Base-by-base conservation (phyloP, 2,888 invertebrate genomes). In the Erpobdella octoculata region DNA sequence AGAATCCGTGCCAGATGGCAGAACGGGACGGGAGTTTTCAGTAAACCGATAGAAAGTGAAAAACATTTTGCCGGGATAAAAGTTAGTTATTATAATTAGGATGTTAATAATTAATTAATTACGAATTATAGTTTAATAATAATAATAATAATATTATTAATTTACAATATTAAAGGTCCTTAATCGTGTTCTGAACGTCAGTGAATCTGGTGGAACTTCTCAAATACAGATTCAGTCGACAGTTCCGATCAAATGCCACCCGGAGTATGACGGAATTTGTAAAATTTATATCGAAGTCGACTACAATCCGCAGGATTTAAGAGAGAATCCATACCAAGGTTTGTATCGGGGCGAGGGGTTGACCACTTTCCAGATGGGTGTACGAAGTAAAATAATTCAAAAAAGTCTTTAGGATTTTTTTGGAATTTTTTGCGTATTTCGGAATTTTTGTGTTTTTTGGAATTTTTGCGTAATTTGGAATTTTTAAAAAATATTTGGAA, bases 31-130 rank as follows among this genome's bases (percentile, higher is more conserved):
- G 74, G 74, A 18, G 75, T 75, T 8, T 74, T 72, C 18, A 72
- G 75, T 38, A 74, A 68, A n/a, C 3, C 68, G 3, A 35, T 74
- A 5, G 37, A 64, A 28, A 75, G 74, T 53, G 41, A 75, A 28
- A 74, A 74, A 59, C 72, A 61, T 59, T 75, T 74, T 46, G 74
- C 74, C 35, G 75, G 75, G 37, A 74, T 75, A n/a, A 73, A 74
- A 71, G 75, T 75, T 33, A 65, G 33, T 6, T 38, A 37, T n/a
- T 18, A 65, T 35, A 12, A n/a, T 33, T 62, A n/a, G 1, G 8
- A 25, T 53, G 1, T 21, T 48, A 48, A 53, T n/a, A n/a, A 25
- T 53, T n/a, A 6, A 1, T 9, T 38, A 35, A 65, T 38, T 21
- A 9, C 6, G 12, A 6, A 38, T 6, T 38, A 3, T 41, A 66